These are phyloP conservation scores for Caradrina clavipalpis DNA, from an alignment of 2,888 invertebrate species.

Conservation along the genomic window DNA sequence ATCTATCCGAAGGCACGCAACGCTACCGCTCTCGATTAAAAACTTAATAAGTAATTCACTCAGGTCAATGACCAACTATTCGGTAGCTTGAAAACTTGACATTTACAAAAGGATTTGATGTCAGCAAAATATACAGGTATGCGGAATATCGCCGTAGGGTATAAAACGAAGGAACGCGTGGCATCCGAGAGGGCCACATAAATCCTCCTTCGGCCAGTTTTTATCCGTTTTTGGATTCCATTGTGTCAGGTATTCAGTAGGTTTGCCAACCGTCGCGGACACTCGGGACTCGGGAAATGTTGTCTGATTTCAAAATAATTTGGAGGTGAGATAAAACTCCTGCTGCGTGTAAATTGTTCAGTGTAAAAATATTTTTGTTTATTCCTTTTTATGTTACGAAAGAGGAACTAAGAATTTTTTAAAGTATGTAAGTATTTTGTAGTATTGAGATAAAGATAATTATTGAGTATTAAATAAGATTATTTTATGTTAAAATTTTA, in stretches of 20 bases:
- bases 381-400: constrained; percentile 11
- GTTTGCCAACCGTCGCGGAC: constrained; percentile 59
- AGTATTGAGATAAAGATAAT: too few relatives aligned
- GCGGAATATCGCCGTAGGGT: constrained; percentile 59
- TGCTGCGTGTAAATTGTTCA: constrained; percentile 55
- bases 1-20: constrained; percentile 36
- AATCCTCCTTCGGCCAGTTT: constrained; percentile 77
- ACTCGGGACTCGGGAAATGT: constrained; percentile 49
- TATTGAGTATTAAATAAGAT: constrained; percentile 16
- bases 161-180: constrained; percentile 61
- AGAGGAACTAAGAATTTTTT: constrained; percentile 15
- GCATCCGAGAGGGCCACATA: constrained; percentile 70
- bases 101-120: constrained; percentile 66
- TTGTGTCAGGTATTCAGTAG: constrained; percentile 80
- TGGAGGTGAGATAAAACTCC: constrained; percentile 45
- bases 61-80: constrained; percentile 64
- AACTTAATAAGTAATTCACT: constrained; percentile 44
- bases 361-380: constrained; percentile 6
- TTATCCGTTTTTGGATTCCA: constrained; percentile 83
- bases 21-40: constrained; percentile 39
- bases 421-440: too few relatives aligned
- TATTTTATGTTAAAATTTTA: constrained; percentile 36
- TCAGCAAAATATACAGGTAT: constrained; percentile 62
- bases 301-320: constrained; percentile 56
- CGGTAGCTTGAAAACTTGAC: constrained; percentile 61